Evolutionary conservation across 2,113 vertebrate genomes (phyloP).

Genomic region (Ochotona curzoniae): DNA sequence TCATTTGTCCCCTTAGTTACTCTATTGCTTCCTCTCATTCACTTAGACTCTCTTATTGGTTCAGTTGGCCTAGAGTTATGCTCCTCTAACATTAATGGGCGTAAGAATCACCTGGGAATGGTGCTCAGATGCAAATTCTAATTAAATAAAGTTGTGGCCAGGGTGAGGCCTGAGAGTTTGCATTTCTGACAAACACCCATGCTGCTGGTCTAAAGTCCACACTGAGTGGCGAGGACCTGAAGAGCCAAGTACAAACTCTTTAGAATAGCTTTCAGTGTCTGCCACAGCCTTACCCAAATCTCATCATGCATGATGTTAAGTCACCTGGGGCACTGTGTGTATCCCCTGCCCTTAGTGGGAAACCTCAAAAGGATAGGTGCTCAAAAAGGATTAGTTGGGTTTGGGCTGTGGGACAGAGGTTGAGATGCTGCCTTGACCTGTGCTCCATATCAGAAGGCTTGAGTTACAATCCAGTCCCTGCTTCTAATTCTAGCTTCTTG

Average conservation of each 20-base stretch:
- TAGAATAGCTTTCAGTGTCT: conserved; percentile 12
- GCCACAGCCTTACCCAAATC: background rate
- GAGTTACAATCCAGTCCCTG: no score
- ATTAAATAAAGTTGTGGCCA: conserved; percentile 1
- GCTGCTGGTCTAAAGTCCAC: conserved; percentile 45
- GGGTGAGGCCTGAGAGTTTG: background rate
- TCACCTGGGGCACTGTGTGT: background rate
- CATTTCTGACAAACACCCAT: background rate
- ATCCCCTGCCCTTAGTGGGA: background rate
- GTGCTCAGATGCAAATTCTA: conserved; percentile 50
- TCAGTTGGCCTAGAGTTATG: background rate
- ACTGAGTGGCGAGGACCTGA: background rate
- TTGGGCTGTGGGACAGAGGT: background rate
- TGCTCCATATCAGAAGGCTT: no score
- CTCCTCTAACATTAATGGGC: background rate
- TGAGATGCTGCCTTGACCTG: background rate
- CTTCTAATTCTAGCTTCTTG: no score
- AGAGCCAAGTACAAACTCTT: conserved; percentile 55
- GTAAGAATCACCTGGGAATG: conserved; percentile 16
- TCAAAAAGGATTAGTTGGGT: conserved; percentile 4
- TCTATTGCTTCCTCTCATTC: conserved; percentile 3
- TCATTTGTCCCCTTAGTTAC: conserved; percentile 3
- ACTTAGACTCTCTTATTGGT: background rate
- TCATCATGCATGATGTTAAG: background rate
- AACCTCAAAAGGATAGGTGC: conserved; percentile 19